Conservation (phyloP, 2,797 vertebrate genomes). For the Gallirallus australis region DNA sequence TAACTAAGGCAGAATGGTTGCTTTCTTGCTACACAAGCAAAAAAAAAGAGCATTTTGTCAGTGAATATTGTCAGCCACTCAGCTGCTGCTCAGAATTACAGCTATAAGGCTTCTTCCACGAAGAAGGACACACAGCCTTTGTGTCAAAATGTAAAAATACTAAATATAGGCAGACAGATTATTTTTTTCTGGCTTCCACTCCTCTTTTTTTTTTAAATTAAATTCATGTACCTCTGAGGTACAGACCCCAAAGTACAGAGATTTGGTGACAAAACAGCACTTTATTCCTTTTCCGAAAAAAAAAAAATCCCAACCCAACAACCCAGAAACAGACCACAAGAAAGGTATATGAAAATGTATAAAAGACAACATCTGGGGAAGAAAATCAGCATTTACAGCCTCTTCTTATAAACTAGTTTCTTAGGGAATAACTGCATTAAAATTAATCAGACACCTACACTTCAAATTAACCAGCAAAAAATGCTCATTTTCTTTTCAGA, state of each 20-base stretch:
- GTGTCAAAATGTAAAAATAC: conserved; percentile 49
- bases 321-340: background rate
- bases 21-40: background rate
- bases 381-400: background rate
- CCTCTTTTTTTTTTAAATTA: conserved; percentile 22
- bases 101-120: background rate
- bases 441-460: conserved; percentile 53
- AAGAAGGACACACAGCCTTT: background rate
- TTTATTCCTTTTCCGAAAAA: conserved; percentile 67
- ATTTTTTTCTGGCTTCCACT: conserved; percentile 54
- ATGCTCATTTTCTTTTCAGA: conserved; percentile 42
- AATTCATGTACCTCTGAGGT: conserved; percentile 29
- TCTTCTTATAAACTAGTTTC: conserved; percentile 35
- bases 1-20: background rate
- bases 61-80: background rate
- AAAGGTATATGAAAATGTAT: conserved; percentile 50
- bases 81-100: background rate
- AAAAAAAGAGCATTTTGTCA: background rate
- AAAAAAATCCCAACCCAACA: background rate
- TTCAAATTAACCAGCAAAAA: conserved; percentile 63
- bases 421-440: conserved; percentile 3
- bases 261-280: conserved; percentile 52
- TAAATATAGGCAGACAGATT: conserved; percentile 54
- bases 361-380: conserved; percentile 23
- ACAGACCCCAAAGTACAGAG: conserved; percentile 24